Evolutionary conservation across 2,797 vertebrate species (phyloP).

Genomic region (Notolabrus celidotus): DNA sequence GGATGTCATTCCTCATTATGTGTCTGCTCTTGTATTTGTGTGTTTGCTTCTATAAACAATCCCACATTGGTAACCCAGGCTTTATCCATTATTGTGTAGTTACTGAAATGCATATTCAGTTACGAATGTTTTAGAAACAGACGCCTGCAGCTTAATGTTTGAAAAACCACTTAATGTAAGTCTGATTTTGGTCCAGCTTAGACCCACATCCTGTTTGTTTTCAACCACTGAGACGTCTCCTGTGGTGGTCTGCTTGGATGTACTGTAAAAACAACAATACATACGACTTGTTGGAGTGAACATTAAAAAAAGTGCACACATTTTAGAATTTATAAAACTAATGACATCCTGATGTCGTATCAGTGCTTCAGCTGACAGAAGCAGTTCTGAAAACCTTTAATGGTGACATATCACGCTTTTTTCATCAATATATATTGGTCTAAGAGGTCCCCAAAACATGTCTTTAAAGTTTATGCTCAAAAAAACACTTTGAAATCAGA

Average conservation of each 20-base stretch:
- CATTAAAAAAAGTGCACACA: no score
- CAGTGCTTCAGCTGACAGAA: no score
- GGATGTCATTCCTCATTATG: neutral
- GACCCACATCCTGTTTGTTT: neutral
- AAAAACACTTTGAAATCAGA: no score
- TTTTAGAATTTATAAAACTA: neutral
- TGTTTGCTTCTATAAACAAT: neutral
- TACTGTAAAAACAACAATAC: neutral
- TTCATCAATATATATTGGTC: no score
- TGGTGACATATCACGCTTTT: no score
- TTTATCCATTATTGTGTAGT: neutral
- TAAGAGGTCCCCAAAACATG: no score
- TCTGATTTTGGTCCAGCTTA: neutral
- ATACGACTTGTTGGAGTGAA: neutral
- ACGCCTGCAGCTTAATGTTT: neutral
- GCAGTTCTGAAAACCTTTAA: no score
- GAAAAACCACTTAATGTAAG: neutral
- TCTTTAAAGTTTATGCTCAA: no score
- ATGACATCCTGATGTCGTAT: neutral
- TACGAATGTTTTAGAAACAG: neutral
- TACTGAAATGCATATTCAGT: neutral
- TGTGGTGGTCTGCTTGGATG: neutral
- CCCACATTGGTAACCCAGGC: neutral
- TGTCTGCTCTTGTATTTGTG: neutral
- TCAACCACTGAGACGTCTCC: neutral